Evolutionary conservation across 2,888 invertebrate genomes (phyloP), one percentile per base, ranked within the genome.

Genomic region (Campoletis raptor): DNA sequence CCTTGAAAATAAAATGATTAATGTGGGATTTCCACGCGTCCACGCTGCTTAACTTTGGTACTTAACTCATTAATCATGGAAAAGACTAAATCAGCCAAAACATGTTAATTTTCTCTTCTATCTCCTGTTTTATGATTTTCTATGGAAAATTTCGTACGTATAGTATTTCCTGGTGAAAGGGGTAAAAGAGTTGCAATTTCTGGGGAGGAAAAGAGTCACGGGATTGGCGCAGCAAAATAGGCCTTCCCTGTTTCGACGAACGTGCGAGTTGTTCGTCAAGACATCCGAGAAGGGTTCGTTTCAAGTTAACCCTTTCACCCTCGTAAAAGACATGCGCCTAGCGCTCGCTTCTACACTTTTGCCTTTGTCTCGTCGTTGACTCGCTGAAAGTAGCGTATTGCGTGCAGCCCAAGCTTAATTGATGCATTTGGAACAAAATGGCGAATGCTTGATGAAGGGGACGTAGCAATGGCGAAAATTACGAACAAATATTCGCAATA

Each of bases 341-440:
- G 87, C 18, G 30, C 12, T 74, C 30, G 66, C 67, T 66, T 66
- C 52, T 42, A 48, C 30, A 57, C 18, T 52, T 70, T 61, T 52
- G 36, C 57, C 42, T n/a, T 70, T 36, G 48, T 76, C 78, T 52
- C 69, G 52, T 30, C 74, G 78, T 61, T n/a, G 82, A 70, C 76
- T 73, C 66, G 69, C 69, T 42, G 45, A 57, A 57, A 69, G 24
- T 30, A 18, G 70, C 67, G 57, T 37, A 30, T 45, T n/a, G 37
- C 67, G 52, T 83, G 79, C 82, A 90, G 87, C 86, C 89, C 21
- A 48, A 40, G 45, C 52, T 82, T 90, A 91, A 92, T 91, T 92
- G 89, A 90, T 91, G 91, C 91, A 92, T 76, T 86, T 86, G 84
- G 83, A 89, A 90, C 90, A 92, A 92, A 92, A 92, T 92, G 92